Percentiles rank a stretch among this genome's conserved stretches.
Evolutionary conservation across 2,888 invertebrate species (phyloP).

Genomic region (Apodemia zela): DNA sequence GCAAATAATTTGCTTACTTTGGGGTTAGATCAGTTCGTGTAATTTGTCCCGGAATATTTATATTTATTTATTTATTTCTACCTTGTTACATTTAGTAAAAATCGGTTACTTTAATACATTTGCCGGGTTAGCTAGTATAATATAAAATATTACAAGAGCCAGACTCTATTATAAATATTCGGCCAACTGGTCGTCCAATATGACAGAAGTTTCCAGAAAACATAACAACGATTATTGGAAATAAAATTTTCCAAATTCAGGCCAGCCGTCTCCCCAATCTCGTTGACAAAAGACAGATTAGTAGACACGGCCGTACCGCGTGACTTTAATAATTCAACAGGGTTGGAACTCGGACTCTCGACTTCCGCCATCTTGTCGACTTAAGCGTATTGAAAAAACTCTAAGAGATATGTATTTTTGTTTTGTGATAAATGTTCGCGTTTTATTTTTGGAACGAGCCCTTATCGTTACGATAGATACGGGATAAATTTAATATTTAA

Average conservation of each 20-base stretch:
- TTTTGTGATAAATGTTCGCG: slow-evolving; percentile 19
- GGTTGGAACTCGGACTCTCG: slow-evolving; percentile 24
- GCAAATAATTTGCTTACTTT: no score
- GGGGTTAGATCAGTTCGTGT: no score
- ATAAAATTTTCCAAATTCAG: slow-evolving; percentile 36
- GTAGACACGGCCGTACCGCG: slow-evolving; percentile 45
- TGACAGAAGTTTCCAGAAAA: slow-evolving; percentile 19
- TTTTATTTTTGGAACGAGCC: slow-evolving; percentile 15
- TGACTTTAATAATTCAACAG: slow-evolving; percentile 56
- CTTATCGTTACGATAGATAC: neutral
- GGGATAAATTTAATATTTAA: neutral
- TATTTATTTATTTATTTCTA: no score
- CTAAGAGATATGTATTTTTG: slow-evolving; percentile 20
- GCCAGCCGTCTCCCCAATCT: slow-evolving; percentile 35
- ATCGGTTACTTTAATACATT: no score
- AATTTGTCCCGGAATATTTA: no score
- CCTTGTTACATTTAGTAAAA: no score
- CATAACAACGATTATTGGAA: slow-evolving; percentile 28
- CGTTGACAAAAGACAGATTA: slow-evolving; percentile 61
- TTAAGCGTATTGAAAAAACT: slow-evolving; percentile 29
- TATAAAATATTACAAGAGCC: neutral
- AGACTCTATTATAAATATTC: neutral
- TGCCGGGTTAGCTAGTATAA: no score
- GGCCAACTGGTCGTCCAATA: neutral
- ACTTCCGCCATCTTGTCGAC: slow-evolving; percentile 41